phyloP scores from a whole-genome alignment of 2,888 invertebrate genomes.

The Tortrix viridana region DNA sequence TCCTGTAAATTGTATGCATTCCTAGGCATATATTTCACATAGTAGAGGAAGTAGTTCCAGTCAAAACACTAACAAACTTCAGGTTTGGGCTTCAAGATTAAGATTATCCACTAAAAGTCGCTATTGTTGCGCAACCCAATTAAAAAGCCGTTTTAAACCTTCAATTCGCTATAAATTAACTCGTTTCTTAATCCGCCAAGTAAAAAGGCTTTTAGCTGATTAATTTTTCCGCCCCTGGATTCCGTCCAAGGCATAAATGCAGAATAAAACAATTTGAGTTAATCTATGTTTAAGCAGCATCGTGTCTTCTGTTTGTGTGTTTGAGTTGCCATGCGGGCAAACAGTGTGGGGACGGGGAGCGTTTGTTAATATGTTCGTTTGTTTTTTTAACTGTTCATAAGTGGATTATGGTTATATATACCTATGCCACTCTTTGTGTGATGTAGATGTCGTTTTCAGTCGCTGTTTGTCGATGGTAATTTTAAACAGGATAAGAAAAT shows the following conservation, averaged over 20 bases:
- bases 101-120: not conserved
- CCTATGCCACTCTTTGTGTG: too few species aligned
- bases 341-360: conserved; percentile 5
- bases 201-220: conserved; percentile 79
- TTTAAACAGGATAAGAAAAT: too few species aligned
- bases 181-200: conserved; percentile 68
- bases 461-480: too few species aligned
- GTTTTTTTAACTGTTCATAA: not conserved
- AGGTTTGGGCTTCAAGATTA: too few species aligned
- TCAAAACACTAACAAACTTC: too few species aligned
- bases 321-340: conserved; percentile 27
- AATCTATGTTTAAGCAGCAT: conserved; percentile 60
- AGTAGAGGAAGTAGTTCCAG: too few species aligned
- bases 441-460: too few species aligned
- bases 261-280: conserved; percentile 74
- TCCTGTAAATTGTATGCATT: too few species aligned
- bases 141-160: conserved; percentile 48
- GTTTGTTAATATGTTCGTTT: conserved; percentile 9
- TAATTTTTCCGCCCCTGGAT: conserved; percentile 75
- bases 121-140: conserved; percentile 1
- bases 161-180: conserved; percentile 73
- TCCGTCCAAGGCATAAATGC: conserved; percentile 73
- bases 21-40: too few species aligned
- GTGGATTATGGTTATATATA: not conserved
- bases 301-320: conserved; percentile 26